Percentiles rank a stretch among this genome's conserved stretches.
Conservation (phyloP, 1,140 invertebrate genomes). For the Halictus rubicundus region DNA sequence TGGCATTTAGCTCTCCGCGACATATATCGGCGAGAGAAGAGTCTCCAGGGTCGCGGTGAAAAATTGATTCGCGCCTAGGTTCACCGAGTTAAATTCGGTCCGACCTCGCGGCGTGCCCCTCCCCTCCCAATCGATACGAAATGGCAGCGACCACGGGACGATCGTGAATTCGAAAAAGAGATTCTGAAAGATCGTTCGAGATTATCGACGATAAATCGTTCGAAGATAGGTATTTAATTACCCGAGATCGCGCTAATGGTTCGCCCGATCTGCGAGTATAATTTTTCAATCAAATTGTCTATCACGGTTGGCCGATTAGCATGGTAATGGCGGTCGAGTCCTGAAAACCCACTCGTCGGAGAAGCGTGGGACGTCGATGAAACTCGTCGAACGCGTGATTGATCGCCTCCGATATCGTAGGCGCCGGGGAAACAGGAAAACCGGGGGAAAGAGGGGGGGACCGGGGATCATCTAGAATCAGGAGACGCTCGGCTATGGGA, state of each 20-base stretch:
- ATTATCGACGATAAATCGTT: background rate
- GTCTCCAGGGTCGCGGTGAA: conserved; percentile 52
- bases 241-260: background rate
- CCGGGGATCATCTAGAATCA: background rate
- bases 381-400: conserved; percentile 1
- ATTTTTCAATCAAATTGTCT: conserved; percentile 8
- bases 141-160: no score
- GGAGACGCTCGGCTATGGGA: background rate
- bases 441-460: no score
- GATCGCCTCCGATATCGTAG: conserved; percentile 16
- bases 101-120: background rate
- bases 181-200: no score
- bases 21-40: conserved; percentile 48
- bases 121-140: no score
- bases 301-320: background rate
- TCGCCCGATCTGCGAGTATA: background rate
- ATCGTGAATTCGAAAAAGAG: no score
- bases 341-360: background rate
- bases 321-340: background rate
- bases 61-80: conserved; percentile 41
- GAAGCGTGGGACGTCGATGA: conserved; percentile 13
- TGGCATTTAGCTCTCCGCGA: conserved; percentile 47
- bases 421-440: background rate
- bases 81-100: conserved; percentile 27
- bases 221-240: no score